Base-by-base conservation (phyloP, 2,797 vertebrate genomes). In the Premnoplex brunnescens region DNA sequence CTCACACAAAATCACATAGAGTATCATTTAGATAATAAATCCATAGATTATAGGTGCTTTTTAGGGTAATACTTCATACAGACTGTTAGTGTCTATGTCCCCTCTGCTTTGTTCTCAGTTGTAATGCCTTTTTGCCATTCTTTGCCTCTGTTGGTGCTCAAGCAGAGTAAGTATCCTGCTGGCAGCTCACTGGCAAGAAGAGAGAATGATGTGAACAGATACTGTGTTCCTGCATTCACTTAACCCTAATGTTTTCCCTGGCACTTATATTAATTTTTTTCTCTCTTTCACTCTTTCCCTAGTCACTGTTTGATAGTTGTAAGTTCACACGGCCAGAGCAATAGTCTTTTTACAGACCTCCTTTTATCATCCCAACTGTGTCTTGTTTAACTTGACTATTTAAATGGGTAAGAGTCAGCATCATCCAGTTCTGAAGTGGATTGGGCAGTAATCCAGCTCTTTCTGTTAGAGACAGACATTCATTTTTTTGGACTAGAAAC, bases 391-490 rank as follows among this genome's bases (percentile, higher is more conserved):
- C 84, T 89, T 92, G 89, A 95, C 83, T 91, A 51, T 95, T 97
- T 93, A 93, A 97, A 96, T 91, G 87, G 62, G 72, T 85, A 73
- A 88, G 79, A 95, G 69, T 95, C 83, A 93, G 93, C 69, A 96
- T 95, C 89, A 93, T 95, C 90, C 78, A 96, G 69, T 95, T 94
- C 92, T 97, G 89, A 97, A 97, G 95, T 94, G 92, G 83, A 93
- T 80, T 95, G 91, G 96, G 95, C 96, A 92, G 21, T 80, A 95
- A 94, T 96, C 97, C 95, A 97, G 71, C 67, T 88, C 89, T 92
- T 93, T 95, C 82, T 92, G 89, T 95, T 91, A 93, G 63, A 95
- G 91, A 92, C 93, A 96, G 89, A 88, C 89, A 91, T 94, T 95
- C 83, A 63, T 89, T 93, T 91, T 94, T 93, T 90, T 88, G 48